Percentiles rank a stretch among this genome's conserved stretches.
Evolutionary conservation across 2,113 vertebrate species (phyloP).

Genomic region (Aramus guarauna): DNA sequence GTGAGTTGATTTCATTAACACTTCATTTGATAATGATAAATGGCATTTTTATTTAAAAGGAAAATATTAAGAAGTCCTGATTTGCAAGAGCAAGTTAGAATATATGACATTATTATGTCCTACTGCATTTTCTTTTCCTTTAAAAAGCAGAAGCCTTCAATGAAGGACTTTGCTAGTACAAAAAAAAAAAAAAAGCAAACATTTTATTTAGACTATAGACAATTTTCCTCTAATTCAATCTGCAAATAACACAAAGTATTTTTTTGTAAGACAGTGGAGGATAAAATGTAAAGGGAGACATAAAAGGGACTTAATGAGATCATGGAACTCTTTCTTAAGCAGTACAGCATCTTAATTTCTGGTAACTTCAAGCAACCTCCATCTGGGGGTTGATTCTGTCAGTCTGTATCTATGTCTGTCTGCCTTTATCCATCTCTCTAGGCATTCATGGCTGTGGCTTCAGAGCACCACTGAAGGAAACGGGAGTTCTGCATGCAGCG

Average conservation of each 20-base stretch:
- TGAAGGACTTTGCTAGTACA: background rate
- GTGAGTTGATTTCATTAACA: slow-evolving; percentile 68
- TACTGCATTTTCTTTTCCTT: slow-evolving; percentile 58
- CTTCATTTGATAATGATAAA: slow-evolving; percentile 72
- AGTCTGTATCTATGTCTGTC: slow-evolving; percentile 44
- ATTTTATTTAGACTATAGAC: background rate
- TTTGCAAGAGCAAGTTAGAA: slow-evolving; percentile 71
- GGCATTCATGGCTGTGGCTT: background rate
- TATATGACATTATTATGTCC: slow-evolving; percentile 63
- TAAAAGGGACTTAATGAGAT: slow-evolving; percentile 41
- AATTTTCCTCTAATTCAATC: slow-evolving; percentile 25
- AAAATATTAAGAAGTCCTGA: slow-evolving; percentile 71
- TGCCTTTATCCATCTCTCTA: slow-evolving; percentile 42
- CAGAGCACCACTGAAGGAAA: background rate
- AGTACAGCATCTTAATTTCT: slow-evolving; percentile 46
- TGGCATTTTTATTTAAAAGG: slow-evolving; percentile 70
- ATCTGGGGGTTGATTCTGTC: slow-evolving; percentile 45
- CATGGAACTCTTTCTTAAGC: slow-evolving; percentile 38
- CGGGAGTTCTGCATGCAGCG: background rate
- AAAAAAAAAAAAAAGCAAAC: slow-evolving; percentile 11
- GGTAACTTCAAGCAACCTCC: slow-evolving; percentile 11
- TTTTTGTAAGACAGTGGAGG: background rate
- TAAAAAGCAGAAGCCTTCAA: slow-evolving; percentile 42
- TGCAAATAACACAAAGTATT: background rate
- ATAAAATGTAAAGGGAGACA: background rate